These are phyloP conservation scores for Dysidea cf. avara DNA, from an alignment of 37 sponge, comb jelly and placozoan species.

Conservation along the genomic window DNA sequence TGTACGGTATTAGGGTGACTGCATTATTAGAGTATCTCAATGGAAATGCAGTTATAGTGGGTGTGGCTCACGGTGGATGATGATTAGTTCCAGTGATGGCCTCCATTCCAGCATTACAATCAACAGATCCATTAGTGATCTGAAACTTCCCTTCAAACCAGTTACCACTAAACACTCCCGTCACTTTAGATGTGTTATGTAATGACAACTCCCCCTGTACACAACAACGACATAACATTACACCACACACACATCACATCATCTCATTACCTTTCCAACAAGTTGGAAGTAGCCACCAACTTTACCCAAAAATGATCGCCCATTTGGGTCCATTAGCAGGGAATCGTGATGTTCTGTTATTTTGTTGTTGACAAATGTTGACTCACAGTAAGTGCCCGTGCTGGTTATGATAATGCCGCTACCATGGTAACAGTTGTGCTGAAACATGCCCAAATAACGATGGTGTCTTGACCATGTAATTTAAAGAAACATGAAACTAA, in stretches of 20 bases:
- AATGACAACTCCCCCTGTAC: not conserved
- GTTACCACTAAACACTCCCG: too few relatives aligned
- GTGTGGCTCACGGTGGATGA: too few relatives aligned
- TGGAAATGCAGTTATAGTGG: not conserved
- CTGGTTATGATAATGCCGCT: conserved; percentile 62
- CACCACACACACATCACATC: not conserved
- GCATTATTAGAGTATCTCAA: too few relatives aligned
- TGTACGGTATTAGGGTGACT: too few relatives aligned
- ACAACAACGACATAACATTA: not conserved
- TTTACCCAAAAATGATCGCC: conserved; percentile 62
- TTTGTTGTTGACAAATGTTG: conserved; percentile 43
- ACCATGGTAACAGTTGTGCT: conserved; percentile 47
- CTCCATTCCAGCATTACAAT: too few relatives aligned
- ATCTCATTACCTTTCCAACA: conserved; percentile 61
- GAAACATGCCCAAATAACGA: conserved; percentile 82
- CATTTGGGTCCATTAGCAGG: conserved; percentile 62
- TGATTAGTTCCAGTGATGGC: too few relatives aligned
- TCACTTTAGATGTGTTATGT: too few relatives aligned
- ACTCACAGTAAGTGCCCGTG: conserved; percentile 73
- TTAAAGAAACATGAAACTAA: not conserved
- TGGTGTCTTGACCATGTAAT: conserved; percentile 29
- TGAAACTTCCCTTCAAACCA: too few relatives aligned
- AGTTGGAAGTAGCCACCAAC: conserved; percentile 67
- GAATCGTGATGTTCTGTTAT: conserved; percentile 73
- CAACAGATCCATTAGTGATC: too few relatives aligned